These are phyloP conservation scores for Polia nebulosa DNA, from an alignment of 2,888 invertebrate species.

Conservation along the genomic window DNA sequence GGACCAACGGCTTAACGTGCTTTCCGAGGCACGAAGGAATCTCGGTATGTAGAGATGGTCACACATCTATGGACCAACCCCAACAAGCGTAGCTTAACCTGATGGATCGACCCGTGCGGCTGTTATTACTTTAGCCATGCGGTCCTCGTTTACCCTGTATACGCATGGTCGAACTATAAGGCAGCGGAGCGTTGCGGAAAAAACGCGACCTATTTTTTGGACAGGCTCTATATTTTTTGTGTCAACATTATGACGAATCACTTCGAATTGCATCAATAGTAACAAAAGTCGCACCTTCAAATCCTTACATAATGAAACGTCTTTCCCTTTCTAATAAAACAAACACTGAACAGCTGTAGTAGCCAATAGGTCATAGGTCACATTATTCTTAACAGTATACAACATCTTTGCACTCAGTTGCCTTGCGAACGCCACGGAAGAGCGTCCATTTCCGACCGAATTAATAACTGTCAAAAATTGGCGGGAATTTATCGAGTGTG, in stretches of 20 bases:
- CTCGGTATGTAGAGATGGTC: too few relatives aligned
- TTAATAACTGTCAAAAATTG: slow-evolving; percentile 44
- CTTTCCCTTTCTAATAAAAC: slow-evolving; percentile 55
- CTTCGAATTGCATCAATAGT: slow-evolving; percentile 39
- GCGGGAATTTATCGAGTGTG: slow-evolving; percentile 46
- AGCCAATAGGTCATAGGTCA: slow-evolving; percentile 65
- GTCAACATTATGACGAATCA: not conserved
- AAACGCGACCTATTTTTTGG: not conserved
- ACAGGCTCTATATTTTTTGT: not conserved
- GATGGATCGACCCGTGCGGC: too few relatives aligned
- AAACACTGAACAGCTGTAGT: slow-evolving; percentile 46
- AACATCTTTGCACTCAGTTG: slow-evolving; percentile 58
- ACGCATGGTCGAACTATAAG: too few relatives aligned
- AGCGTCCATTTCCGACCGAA: slow-evolving; percentile 46
- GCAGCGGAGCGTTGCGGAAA: not conserved
- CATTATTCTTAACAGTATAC: slow-evolving; percentile 16
- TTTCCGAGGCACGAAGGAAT: too few relatives aligned
- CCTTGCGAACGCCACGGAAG: slow-evolving; percentile 50
- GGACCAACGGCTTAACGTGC: too few relatives aligned
- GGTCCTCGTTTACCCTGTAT: too few relatives aligned
- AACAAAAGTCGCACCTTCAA: slow-evolving; percentile 53
- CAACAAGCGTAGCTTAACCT: too few relatives aligned
- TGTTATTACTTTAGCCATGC: too few relatives aligned
- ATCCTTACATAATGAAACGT: slow-evolving; percentile 50
- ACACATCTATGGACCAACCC: too few relatives aligned